These are phyloP conservation scores for Chitala chitala DNA, from an alignment of 2,113 vertebrate genomes.

Conservation along the genomic window DNA sequence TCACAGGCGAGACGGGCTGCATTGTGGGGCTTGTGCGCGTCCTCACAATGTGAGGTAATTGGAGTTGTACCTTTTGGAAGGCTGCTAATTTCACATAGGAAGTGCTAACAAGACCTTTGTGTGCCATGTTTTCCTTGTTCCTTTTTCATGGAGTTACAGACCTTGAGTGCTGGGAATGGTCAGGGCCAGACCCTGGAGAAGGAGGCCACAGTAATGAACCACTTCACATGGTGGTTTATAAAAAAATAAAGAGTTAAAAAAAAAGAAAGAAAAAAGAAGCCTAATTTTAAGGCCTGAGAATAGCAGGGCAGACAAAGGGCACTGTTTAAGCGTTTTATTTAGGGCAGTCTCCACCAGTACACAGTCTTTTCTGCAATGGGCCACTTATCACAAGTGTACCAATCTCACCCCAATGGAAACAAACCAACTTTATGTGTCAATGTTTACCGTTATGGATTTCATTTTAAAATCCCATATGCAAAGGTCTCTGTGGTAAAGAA, in stretches of 20 bases:
- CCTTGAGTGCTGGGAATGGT: conserved; percentile 91
- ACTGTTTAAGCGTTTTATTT: conserved; percentile 99
- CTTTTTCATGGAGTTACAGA: conserved; percentile 91
- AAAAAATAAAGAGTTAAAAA: conserved; percentile 66
- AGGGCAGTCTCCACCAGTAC: conserved; percentile 91
- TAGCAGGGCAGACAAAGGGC: conserved; percentile 94
- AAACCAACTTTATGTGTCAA: conserved; percentile 85
- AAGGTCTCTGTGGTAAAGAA: conserved; percentile 53
- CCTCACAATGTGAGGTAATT: conserved; percentile 97
- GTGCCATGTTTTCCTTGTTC: conserved; percentile 96
- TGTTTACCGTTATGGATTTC: conserved; percentile 96
- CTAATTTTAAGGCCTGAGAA: conserved; percentile 97
- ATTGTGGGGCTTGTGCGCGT: conserved; percentile 75
- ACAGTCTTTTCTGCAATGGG: conserved; percentile 91
- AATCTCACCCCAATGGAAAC: conserved; percentile 98
- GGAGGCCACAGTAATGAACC: conserved; percentile 97
- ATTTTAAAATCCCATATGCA: conserved; percentile 81
- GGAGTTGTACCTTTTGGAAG: conserved; percentile 98
- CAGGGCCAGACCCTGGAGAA: conserved; percentile 82
- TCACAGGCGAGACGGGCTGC: conserved; percentile 70
- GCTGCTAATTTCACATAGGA: conserved; percentile 99
- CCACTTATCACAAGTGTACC: conserved; percentile 99
- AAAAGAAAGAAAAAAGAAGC: conserved; percentile 70
- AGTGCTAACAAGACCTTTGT: conserved; percentile 99
- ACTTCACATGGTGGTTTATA: conserved; percentile 94